Percentiles rank a stretch among this genome's conserved stretches.
These are phyloP conservation scores for Protosalanx chinensis DNA, from an alignment of 2,797 vertebrate genomes.

Conservation along the genomic window DNA sequence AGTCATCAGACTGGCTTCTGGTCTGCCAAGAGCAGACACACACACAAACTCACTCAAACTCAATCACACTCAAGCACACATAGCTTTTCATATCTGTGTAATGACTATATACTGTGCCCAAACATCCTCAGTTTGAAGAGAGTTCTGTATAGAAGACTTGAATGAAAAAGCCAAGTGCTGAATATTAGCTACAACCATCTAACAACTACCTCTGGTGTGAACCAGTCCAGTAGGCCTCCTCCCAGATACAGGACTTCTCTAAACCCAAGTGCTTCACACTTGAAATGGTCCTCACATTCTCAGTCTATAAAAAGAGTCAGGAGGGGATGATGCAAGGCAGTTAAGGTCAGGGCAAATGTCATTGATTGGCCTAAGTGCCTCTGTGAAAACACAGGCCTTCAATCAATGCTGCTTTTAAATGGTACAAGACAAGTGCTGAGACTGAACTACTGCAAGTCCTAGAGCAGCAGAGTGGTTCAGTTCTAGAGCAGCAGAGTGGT, in stretches of 20 bases:
- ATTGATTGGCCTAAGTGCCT: slow-evolving; percentile 66
- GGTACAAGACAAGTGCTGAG: slow-evolving; percentile 42
- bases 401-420: slow-evolving; percentile 59
- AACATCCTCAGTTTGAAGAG: background rate
- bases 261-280: slow-evolving; percentile 30
- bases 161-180: background rate
- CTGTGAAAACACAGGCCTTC: slow-evolving; percentile 48
- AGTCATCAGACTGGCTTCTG: background rate
- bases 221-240: background rate
- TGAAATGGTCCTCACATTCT: slow-evolving; percentile 27
- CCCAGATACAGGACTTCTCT: background rate
- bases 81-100: background rate
- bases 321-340: slow-evolving; percentile 38
- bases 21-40: background rate
- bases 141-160: background rate
- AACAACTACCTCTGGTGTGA: background rate
- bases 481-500: too few relatives aligned
- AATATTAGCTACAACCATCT: background rate
- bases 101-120: background rate
- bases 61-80: background rate
- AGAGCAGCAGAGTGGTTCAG: background rate
- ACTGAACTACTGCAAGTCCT: background rate
- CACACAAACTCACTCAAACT: too few relatives aligned
- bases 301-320: slow-evolving; percentile 41
- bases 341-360: slow-evolving; percentile 54